Conservation (phyloP, 1,140 invertebrate species). For the Heliothis subflexa region DNA sequence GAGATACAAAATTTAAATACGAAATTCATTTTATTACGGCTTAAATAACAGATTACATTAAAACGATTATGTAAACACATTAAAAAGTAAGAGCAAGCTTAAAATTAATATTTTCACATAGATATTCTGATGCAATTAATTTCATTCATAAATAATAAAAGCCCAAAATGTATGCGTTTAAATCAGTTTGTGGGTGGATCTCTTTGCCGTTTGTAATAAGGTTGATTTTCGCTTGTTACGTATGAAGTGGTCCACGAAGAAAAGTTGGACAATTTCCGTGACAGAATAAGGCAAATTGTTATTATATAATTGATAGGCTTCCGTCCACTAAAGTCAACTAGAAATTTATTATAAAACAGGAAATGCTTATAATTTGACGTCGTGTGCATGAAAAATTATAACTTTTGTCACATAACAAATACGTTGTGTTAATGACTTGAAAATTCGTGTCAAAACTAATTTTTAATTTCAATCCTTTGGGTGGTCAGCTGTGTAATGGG, state of each 20-base stretch:
- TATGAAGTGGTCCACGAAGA: background rate
- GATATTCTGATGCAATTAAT: constrained; percentile 43
- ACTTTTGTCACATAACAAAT: constrained; percentile 43
- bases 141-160: constrained; percentile 47
- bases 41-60: background rate
- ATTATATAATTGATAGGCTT: constrained; percentile 47
- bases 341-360: constrained; percentile 45
- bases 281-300: constrained; percentile 51
- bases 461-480: background rate
- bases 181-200: background rate
- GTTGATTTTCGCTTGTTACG: background rate
- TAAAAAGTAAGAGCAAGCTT: constrained; percentile 23
- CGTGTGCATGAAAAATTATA: constrained; percentile 35
- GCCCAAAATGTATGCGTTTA: background rate
- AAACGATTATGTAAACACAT: constrained; percentile 1
- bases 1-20: background rate
- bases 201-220: constrained; percentile 25
- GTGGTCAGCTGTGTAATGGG: background rate
- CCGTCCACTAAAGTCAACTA: constrained; percentile 33
- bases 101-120: constrained; percentile 45
- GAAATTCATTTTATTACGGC: background rate
- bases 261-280: constrained; percentile 40
- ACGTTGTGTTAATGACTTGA: constrained; percentile 31
- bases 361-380: constrained; percentile 47
- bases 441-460: constrained; percentile 29